Evolutionary conservation across 1,140 invertebrate species (phyloP).

Genomic region (Drosophila willistoni): DNA sequence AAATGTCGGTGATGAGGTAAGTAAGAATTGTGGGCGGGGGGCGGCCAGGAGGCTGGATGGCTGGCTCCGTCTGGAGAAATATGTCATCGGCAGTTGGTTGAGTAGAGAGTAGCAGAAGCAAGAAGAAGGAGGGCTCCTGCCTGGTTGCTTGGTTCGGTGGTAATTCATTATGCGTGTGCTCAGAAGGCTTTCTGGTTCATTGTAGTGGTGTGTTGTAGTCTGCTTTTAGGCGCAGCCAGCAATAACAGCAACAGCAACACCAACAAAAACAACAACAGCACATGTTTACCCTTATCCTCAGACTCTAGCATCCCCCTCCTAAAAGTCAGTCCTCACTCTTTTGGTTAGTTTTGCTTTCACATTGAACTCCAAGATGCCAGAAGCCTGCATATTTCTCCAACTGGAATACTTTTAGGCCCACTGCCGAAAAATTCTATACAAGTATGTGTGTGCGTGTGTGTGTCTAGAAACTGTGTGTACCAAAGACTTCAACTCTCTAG

Average conservation of each 20-base stretch:
- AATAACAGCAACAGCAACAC: constrained; percentile 20
- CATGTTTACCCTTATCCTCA: constrained; percentile 17
- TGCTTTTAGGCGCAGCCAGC: constrained; percentile 69
- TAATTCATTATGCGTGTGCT: constrained; percentile 81
- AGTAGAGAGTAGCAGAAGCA: constrained; percentile 2
- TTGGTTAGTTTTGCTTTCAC: constrained; percentile 54
- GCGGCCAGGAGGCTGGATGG: constrained; percentile 14
- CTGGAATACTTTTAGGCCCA: constrained; percentile 36
- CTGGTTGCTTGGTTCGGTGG: constrained; percentile 45
- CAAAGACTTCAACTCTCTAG: constrained; percentile 51
- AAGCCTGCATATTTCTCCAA: constrained; percentile 67
- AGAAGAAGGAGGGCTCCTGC: background rate
- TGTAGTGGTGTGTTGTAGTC: constrained; percentile 58
- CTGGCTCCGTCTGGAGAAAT: constrained; percentile 71
- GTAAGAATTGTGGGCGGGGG: background rate
- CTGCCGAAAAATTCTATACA: constrained; percentile 57
- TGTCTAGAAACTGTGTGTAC: background rate
- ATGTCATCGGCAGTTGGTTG: constrained; percentile 77
- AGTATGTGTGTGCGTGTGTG: constrained; percentile 12
- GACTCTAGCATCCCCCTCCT: background rate
- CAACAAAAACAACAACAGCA: constrained; percentile 44
- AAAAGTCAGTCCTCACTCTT: constrained; percentile 8
- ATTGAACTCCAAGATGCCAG: constrained; percentile 74
- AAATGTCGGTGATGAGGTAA: constrained; percentile 3
- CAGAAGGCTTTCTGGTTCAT: constrained; percentile 64